These are phyloP conservation scores for Vanacampus margaritifer DNA, from an alignment of 2,113 vertebrate species.

Conservation along the genomic window DNA sequence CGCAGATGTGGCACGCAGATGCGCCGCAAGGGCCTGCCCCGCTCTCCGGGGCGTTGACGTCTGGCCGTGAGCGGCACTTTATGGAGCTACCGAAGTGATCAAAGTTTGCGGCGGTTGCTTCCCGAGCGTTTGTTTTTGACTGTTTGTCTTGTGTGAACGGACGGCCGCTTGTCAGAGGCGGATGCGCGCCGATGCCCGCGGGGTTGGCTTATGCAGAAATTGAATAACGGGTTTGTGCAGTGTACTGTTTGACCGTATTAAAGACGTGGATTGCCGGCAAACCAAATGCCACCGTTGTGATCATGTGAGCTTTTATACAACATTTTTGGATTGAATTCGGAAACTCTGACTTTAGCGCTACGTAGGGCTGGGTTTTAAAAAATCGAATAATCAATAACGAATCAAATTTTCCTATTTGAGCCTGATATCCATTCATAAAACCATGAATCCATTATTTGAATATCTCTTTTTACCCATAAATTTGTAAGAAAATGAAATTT, in stretches of 20 bases:
- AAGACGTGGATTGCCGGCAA: not conserved
- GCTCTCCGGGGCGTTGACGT: constrained; percentile 33
- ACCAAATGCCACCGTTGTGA: not conserved
- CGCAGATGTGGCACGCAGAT: constrained; percentile 60
- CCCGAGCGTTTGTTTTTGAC: constrained; percentile 6
- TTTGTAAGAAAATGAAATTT: no score
- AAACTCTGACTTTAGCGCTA: no score
- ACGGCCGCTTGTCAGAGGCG: not conserved
- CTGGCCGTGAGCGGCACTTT: constrained; percentile 36
- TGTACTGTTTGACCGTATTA: not conserved
- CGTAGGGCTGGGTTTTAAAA: no score
- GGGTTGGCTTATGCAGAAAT: not conserved
- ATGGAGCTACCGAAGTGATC: constrained; percentile 49
- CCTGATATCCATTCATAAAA: no score
- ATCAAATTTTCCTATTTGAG: no score
- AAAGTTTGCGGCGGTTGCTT: constrained; percentile 29
- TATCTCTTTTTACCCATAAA: no score
- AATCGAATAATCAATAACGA: no score
- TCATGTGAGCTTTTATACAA: no score
- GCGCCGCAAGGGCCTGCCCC: constrained; percentile 22
- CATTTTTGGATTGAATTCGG: no score
- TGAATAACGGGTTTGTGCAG: not conserved
- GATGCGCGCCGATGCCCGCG: not conserved
- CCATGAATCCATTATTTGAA: no score
- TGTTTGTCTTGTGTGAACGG: constrained; percentile 6